Percentiles rank a stretch among this genome's conserved stretches.
These are phyloP conservation scores for Brienomyrus longianalis DNA, from an alignment of 2,113 vertebrate genomes.

Conservation along the genomic window DNA sequence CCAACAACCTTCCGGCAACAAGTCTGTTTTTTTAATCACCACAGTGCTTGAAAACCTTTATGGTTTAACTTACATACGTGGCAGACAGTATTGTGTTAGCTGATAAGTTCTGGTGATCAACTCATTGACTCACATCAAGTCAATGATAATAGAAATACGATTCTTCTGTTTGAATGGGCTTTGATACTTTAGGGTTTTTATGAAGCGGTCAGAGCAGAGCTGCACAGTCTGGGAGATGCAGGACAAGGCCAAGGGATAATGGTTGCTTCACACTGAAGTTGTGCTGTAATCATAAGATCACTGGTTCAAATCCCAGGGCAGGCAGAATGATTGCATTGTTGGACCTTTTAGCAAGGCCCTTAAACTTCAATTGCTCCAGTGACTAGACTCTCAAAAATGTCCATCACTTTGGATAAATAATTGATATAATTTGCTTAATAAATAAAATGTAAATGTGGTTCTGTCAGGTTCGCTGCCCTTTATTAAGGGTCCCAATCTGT, in stretches of 20 bases:
- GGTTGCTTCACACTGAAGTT: neutral
- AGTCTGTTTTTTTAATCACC: neutral
- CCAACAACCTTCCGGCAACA: neutral
- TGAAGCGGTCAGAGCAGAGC: neutral
- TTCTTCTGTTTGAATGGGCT: neutral
- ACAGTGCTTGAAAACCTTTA: neutral
- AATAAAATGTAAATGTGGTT: neutral
- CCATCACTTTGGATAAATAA: neutral
- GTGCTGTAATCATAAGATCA: neutral
- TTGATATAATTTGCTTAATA: neutral
- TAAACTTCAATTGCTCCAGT: neutral
- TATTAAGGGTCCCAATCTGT: neutral
- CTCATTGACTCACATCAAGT: neutral
- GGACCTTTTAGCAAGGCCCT: neutral
- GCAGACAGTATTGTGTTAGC: neutral
- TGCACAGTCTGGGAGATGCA: neutral
- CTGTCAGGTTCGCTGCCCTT: neutral
- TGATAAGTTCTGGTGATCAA: neutral
- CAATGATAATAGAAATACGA: neutral
- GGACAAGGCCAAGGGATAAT: neutral
- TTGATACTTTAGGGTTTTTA: neutral
- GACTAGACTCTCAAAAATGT: neutral
- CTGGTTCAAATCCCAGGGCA: neutral
- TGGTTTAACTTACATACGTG: neutral
- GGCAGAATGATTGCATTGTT: neutral